phyloP scores from a whole-genome alignment of 2,888 invertebrate species.

The Melanotus villosus region DNA sequence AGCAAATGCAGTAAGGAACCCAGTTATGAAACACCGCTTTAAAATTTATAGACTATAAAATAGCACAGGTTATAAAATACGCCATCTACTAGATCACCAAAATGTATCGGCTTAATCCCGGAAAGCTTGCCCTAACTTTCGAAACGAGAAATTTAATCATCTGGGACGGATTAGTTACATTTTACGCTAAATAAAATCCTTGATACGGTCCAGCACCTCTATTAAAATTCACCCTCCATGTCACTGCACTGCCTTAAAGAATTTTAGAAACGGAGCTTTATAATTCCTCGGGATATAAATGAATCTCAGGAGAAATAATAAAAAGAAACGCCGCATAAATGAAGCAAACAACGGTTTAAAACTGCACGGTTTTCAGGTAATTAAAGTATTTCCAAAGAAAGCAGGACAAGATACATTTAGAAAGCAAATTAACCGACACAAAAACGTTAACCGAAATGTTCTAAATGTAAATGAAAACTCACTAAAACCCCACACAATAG shows the following conservation, averaged over 20 bases:
- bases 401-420: neutral
- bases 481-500: slow-evolving; percentile 2
- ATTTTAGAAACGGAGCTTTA: slow-evolving; percentile 44
- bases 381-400: slow-evolving; percentile 25
- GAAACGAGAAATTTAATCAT: slow-evolving; percentile 60
- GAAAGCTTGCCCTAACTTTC: slow-evolving; percentile 51
- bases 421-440: slow-evolving; percentile 1
- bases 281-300: slow-evolving; percentile 43
- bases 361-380: slow-evolving; percentile 39
- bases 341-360: slow-evolving; percentile 40
- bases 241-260: slow-evolving; percentile 43
- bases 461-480: slow-evolving; percentile 4
- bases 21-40: slow-evolving; percentile 20
- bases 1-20: neutral
- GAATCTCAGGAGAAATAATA: slow-evolving; percentile 44
- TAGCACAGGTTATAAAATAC: slow-evolving; percentile 49
- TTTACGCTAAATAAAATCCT: slow-evolving; percentile 59
- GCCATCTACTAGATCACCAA: slow-evolving; percentile 43
- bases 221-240: slow-evolving; percentile 53
- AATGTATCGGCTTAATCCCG: slow-evolving; percentile 52
- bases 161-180: slow-evolving; percentile 60
- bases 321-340: slow-evolving; percentile 34
- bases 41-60: slow-evolving; percentile 49
- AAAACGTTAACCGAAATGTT: neutral
- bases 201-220: slow-evolving; percentile 58